These are phyloP conservation scores for Pandemis corylana DNA, from an alignment of 2,888 invertebrate species.

Conservation along the genomic window DNA sequence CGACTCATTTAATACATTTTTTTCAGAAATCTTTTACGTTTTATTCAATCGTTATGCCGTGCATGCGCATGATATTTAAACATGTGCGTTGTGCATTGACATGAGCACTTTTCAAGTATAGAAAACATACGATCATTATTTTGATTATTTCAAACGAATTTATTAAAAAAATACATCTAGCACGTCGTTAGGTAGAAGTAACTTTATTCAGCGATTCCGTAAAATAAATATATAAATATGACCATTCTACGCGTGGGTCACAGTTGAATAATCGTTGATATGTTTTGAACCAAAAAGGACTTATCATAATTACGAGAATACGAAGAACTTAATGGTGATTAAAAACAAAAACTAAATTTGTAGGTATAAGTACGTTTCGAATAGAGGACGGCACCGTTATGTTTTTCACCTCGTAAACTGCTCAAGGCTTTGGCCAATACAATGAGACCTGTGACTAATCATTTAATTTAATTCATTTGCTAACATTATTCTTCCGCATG, in stretches of 20 bases:
- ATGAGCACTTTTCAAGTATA: not conserved
- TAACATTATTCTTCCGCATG: conserved; percentile 69
- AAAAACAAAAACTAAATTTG: not conserved
- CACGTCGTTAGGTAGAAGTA: not conserved
- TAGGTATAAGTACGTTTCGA: no score
- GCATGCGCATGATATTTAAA: conserved; percentile 16
- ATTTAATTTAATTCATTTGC: conserved; percentile 45
- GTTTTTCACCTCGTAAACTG: not conserved
- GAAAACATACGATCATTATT: not conserved
- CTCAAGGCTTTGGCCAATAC: not conserved
- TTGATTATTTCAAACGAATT: not conserved
- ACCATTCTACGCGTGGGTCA: not conserved
- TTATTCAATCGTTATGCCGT: not conserved
- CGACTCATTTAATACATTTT: no score
- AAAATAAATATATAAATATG: not conserved
- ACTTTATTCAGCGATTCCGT: not conserved
- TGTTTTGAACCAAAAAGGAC: not conserved
- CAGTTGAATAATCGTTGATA: not conserved
- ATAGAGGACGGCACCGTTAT: not conserved
- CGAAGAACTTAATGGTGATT: not conserved
- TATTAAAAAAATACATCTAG: not conserved
- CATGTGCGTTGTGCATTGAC: not conserved
- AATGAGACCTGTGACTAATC: not conserved
- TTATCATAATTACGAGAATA: not conserved
- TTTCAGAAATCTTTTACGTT: not conserved